These are phyloP conservation scores for Belonocnema kinseyi DNA, from an alignment of 1,140 invertebrate genomes.

Conservation along the genomic window DNA sequence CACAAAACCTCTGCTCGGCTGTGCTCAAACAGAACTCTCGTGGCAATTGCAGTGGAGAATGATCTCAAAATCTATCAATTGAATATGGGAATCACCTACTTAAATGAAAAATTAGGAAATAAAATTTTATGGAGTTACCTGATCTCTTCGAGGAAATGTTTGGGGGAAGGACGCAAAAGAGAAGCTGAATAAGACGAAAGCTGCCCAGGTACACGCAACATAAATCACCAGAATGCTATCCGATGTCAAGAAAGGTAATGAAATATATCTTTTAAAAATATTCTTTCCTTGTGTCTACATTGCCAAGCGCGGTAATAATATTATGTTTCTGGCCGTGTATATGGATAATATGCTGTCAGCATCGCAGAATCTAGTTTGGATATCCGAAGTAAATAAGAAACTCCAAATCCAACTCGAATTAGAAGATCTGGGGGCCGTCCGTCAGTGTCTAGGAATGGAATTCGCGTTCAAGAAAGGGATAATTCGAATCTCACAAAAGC, in stretches of 20 bases:
- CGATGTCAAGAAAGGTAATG: background rate
- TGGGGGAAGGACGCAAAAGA: background rate
- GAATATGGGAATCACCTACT: slow-evolving; percentile 63
- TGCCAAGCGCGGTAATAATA: slow-evolving; percentile 31
- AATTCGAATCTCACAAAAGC: slow-evolving; percentile 2
- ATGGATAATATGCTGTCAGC: slow-evolving; percentile 40
- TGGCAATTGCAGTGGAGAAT: slow-evolving; percentile 32
- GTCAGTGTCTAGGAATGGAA: slow-evolving; percentile 40
- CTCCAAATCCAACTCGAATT: slow-evolving; percentile 8
- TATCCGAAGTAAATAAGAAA: background rate
- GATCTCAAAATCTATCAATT: slow-evolving; percentile 42
- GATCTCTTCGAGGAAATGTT: slow-evolving; percentile 10
- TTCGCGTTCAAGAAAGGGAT: slow-evolving; percentile 2
- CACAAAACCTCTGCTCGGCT: slow-evolving; percentile 28
- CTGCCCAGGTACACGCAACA: too few species aligned
- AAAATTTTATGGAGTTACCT: slow-evolving; percentile 46
- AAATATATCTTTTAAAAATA: slow-evolving; percentile 40
- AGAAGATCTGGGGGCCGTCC: slow-evolving; percentile 34
- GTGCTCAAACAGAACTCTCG: background rate
- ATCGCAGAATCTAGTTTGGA: background rate
- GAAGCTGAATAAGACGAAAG: background rate
- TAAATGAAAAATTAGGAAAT: slow-evolving; percentile 59
- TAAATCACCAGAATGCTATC: background rate
- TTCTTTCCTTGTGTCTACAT: slow-evolving; percentile 42
- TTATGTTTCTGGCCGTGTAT: slow-evolving; percentile 40